Evolutionary conservation across 2,113 vertebrate genomes (phyloP).

Genomic region (Siniperca knerii): DNA sequence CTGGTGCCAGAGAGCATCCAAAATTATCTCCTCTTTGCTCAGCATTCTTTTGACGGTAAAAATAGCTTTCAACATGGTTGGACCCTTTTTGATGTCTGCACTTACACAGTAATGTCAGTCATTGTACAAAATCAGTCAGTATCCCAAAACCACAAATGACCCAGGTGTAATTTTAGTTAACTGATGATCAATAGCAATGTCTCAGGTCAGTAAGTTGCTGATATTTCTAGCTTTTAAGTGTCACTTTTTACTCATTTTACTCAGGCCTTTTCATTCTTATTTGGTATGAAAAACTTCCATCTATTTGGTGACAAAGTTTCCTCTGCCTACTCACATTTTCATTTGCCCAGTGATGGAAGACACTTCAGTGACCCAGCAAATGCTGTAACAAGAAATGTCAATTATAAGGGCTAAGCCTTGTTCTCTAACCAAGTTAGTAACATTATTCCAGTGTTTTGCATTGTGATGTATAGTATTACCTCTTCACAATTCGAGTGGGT

Average conservation of each 20-base stretch:
- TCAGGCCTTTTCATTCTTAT: background rate
- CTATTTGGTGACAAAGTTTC: conserved; percentile 6
- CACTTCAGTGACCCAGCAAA: conserved; percentile 21
- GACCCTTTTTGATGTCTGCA: background rate
- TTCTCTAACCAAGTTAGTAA: conserved; percentile 1
- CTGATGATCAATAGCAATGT: background rate
- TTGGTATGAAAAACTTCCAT: background rate
- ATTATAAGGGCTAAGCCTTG: conserved; percentile 4
- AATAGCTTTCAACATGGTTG: conserved; percentile 28
- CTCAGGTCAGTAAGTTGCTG: conserved; percentile 1
- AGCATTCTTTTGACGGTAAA: conserved; percentile 39
- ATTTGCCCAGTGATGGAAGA: conserved; percentile 11
- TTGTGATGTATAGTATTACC: background rate
- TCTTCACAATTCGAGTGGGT: background rate
- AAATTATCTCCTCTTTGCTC: conserved; percentile 56
- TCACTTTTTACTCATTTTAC: background rate
- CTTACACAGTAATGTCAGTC: background rate
- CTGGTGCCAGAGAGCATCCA: conserved; percentile 58
- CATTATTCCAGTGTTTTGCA: background rate
- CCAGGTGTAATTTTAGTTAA: background rate
- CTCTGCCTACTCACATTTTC: conserved; percentile 12
- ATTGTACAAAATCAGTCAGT: background rate
- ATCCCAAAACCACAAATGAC: background rate
- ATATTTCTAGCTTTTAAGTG: conserved; percentile 20
- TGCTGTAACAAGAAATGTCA: conserved; percentile 33